These are phyloP conservation scores for Cyanistes caeruleus DNA, from an alignment of 2,113 vertebrate species.

Conservation along the genomic window DNA sequence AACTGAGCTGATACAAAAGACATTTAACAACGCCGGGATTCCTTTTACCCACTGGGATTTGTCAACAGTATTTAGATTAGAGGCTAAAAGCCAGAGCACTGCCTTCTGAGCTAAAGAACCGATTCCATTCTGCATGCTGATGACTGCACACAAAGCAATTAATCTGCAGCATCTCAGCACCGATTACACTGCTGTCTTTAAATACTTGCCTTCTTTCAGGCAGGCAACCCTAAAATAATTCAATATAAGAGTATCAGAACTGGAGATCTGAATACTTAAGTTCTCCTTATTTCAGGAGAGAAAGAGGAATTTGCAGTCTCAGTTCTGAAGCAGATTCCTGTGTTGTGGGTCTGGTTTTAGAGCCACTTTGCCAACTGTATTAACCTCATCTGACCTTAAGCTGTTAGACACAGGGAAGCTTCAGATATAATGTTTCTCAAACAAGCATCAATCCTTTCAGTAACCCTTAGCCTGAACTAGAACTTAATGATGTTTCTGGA, in stretches of 20 bases:
- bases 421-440: accelerated
- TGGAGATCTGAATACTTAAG: background rate
- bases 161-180: background rate
- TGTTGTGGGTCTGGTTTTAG: background rate
- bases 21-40: background rate
- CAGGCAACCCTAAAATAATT: background rate
- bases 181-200: background rate
- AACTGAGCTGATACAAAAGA: background rate
- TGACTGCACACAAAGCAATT: background rate
- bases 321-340: background rate
- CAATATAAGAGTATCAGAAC: background rate
- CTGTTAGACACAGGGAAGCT: background rate
- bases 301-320: background rate
- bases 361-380: background rate
- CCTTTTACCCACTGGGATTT: background rate
- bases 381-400: background rate
- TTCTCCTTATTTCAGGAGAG: background rate
- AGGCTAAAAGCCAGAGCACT: background rate
- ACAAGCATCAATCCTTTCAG: background rate
- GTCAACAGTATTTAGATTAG: background rate
- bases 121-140: background rate
- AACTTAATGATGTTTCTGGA: background rate
- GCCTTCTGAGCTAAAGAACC: background rate
- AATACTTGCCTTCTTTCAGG: background rate
- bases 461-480: background rate